Base-by-base conservation (phyloP, 2,113 vertebrate genomes). In the Paracanthobrama guichenoti region DNA sequence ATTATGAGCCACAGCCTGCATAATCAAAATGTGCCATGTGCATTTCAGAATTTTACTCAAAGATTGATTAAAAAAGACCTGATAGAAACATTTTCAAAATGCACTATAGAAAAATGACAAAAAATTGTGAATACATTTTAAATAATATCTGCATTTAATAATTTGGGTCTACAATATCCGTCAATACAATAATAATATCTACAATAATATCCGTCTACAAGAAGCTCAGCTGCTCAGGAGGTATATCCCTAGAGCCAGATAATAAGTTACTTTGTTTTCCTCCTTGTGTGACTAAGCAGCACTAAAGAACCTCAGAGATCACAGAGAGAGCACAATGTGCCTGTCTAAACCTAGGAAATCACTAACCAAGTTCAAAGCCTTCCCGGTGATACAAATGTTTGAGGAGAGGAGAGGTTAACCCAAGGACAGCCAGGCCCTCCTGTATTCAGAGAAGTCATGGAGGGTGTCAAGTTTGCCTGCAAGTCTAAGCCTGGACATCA, bases 191-290 rank as follows among this genome's bases (percentile, higher is more conserved):
- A n/a, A n/a, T n/a, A n/a, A n/a, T n/a, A n/a, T n/a, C n/a, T n/a
- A n/a, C n/a, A n/a, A n/a, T n/a, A n/a, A n/a, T n/a, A n/a, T n/a
- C 44, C 44, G 10, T 48, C n/a, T 44, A 44, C 57, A 79, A 79
- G 77, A 26, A 44, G 22, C 24, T 39, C 48, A 35, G 48, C 31
- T 44, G 62, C 39, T 44, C 44, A 53, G 9, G 18, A 50, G 18
- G 5, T 28, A 55, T 7, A 13, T 69, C 48, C 75, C 42, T 18
- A 75, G 20, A 71, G 18, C 53, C 31, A 89, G 89, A 90, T 93
- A 93, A 92, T 93, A 93, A 92, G 92, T 94, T 86, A 94, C 92
- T 28, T 53, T 88, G 87, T 88, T 57, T 91, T 92, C 18, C 82
- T 87, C 82, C 82, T 79, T 90, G 87, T 88, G 90, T 74, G 87